Percentiles rank a stretch among this genome's conserved stretches.
These are phyloP conservation scores for Ectemnius cavifrons DNA, from an alignment of 2,888 invertebrate genomes.

Conservation along the genomic window DNA sequence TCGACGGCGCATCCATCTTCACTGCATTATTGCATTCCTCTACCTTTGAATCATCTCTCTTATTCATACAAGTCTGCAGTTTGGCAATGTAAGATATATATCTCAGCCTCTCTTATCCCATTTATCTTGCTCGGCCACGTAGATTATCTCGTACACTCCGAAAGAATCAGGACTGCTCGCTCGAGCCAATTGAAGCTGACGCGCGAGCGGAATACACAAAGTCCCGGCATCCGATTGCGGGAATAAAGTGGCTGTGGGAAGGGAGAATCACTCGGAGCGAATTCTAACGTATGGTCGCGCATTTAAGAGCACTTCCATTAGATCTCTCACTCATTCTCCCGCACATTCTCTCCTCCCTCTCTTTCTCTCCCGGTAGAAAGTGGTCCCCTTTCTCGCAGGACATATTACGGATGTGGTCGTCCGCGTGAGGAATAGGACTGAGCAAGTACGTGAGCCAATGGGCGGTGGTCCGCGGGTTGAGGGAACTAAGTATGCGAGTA, in stretches of 20 bases:
- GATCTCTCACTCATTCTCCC: neutral
- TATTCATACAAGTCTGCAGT: too few species aligned
- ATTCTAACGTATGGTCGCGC: constrained; percentile 36
- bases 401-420: constrained; percentile 34
- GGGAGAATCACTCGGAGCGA: constrained; percentile 19
- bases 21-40: too few species aligned
- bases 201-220: too few species aligned
- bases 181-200: too few species aligned
- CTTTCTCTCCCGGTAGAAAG: neutral
- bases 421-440: constrained; percentile 15
- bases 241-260: constrained; percentile 6
- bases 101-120: too few species aligned
- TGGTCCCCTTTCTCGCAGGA: constrained; percentile 38
- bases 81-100: too few species aligned
- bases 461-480: constrained; percentile 1
- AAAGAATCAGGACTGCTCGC: too few species aligned
- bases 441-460: constrained; percentile 1
- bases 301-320: constrained; percentile 42
- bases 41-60: too few species aligned
- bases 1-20: too few species aligned
- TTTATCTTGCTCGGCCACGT: too few species aligned
- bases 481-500: constrained; percentile 29
- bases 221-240: too few species aligned
- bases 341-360: neutral
- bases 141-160: too few species aligned